Base-by-base conservation (phyloP, 2,797 vertebrate genomes). In the Trichosurus vulpecula region DNA sequence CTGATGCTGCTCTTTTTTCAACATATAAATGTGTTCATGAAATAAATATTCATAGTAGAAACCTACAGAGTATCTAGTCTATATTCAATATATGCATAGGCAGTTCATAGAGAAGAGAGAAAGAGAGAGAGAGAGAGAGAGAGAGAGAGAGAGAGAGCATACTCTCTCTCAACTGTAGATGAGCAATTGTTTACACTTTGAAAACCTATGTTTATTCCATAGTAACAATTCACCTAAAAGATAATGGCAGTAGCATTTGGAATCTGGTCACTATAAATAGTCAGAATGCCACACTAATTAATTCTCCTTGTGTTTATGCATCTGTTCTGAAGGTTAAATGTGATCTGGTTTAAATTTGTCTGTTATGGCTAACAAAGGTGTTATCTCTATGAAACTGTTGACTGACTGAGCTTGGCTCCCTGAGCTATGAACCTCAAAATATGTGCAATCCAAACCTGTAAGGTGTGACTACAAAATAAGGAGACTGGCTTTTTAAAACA, bases 161-260 rank as follows among this genome's bases (percentile, higher is more conserved):
- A 56, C 25, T 56, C 6, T 29, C 55, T 41, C 16, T 81, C 92
- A 94, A 93, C 51, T 96, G 2, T 6, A 96, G 91, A 92, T 6
- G 92, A 95, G 96, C 16, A 10, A 25, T 81, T 54, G 57, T 51
- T 91, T 91, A 25, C 12, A 55, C 91, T 97, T 98, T 93, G 2
- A 95, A 95, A 98, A 90, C 0, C 0, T 31, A 1, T 8, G 27
- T 51, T 97, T 97, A 57, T 92, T 94, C 58, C 87, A 90, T 90
- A 11, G 30, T 52, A 95, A 58, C 30, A 94, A 94, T 55, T 93
- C 52, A 93, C 95, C 55, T 93, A 91, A 97, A 95, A 58, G 22
- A n/a, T 61, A 97, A 61, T 66, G 4, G 91, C 29, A 94, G 54
- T 90, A 90, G 0, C 53, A 53, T 89, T 94, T 90, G 92, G 58